Percentiles rank a stretch among this genome's conserved stretches.
Evolutionary conservation across 2,888 invertebrate species (phyloP).

Genomic region (Callinectes sapidus): DNA sequence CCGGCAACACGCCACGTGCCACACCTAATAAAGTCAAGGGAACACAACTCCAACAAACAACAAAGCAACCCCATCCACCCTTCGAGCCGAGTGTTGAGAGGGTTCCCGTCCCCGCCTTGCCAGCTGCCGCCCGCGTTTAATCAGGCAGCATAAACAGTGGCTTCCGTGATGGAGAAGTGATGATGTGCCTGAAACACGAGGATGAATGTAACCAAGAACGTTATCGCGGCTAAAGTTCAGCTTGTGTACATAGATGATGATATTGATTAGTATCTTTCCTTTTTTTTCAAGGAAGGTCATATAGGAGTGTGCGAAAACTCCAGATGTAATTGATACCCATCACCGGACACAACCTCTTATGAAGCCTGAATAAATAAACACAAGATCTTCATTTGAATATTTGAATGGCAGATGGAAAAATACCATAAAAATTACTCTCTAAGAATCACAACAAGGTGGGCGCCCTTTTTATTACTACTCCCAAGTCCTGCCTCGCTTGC

Average conservation of each 20-base stretch:
- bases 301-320: not conserved
- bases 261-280: not conserved
- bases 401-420: not conserved
- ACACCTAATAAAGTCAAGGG: slow-evolving; percentile 24
- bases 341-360: not conserved
- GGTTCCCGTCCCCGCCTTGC: not conserved
- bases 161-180: slow-evolving; percentile 6
- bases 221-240: not conserved
- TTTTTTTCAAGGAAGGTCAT: slow-evolving; percentile 4
- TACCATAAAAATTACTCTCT: not conserved
- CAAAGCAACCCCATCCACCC: slow-evolving; percentile 28
- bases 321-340: not conserved
- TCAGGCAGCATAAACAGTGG: not conserved
- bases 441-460: not conserved
- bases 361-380: not conserved
- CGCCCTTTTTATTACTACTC: not conserved
- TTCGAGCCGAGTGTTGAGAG: not conserved
- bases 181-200: slow-evolving; percentile 4
- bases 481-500: not conserved
- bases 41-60: slow-evolving; percentile 5
- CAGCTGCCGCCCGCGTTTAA: slow-evolving; percentile 19
- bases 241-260: not conserved
- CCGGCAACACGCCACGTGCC: slow-evolving; percentile 19
- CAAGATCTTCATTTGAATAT: not conserved
- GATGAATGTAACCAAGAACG: not conserved